These are phyloP conservation scores for Astyanax mexicanus DNA, from an alignment of 2,797 vertebrate species.

Conservation along the genomic window DNA sequence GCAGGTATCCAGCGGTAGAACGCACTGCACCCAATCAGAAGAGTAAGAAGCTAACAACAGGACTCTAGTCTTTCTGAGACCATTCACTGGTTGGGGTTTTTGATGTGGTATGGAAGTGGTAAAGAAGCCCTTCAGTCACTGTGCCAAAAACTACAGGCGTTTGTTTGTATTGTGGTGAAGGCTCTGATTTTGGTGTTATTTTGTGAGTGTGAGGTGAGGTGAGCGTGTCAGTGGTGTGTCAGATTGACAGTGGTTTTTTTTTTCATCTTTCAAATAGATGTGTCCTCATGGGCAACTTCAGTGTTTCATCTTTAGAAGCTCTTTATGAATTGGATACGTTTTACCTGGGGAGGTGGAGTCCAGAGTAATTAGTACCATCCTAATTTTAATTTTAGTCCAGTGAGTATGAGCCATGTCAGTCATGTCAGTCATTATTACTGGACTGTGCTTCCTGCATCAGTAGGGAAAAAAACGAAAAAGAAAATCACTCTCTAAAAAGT, in stretches of 20 bases:
- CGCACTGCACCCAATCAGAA: conserved; percentile 25
- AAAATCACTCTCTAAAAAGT: too few relatives aligned
- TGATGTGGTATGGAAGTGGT: background rate
- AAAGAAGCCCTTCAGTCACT: background rate
- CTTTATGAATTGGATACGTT: too few relatives aligned
- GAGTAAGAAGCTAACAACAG: conserved; percentile 9
- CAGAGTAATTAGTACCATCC: too few relatives aligned
- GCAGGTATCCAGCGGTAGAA: conserved; percentile 18
- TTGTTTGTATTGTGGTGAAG: background rate
- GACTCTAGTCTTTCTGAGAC: background rate
- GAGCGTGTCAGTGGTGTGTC: background rate
- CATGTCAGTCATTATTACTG: too few relatives aligned
- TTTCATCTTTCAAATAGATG: background rate
- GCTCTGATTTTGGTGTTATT: conserved; percentile 8
- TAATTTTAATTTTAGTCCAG: too few relatives aligned
- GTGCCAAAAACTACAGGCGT: background rate
- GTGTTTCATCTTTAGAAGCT: too few relatives aligned
- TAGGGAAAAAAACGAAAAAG: too few relatives aligned
- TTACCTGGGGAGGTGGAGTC: too few relatives aligned
- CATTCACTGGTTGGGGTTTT: background rate
- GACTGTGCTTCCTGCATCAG: too few relatives aligned
- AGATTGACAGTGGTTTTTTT: background rate
- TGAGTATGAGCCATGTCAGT: too few relatives aligned
- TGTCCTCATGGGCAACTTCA: background rate
- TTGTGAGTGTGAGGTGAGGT: background rate